phyloP scores from a whole-genome alignment of 2,113 vertebrate genomes.

The Acrocephalus kingi region DNA sequence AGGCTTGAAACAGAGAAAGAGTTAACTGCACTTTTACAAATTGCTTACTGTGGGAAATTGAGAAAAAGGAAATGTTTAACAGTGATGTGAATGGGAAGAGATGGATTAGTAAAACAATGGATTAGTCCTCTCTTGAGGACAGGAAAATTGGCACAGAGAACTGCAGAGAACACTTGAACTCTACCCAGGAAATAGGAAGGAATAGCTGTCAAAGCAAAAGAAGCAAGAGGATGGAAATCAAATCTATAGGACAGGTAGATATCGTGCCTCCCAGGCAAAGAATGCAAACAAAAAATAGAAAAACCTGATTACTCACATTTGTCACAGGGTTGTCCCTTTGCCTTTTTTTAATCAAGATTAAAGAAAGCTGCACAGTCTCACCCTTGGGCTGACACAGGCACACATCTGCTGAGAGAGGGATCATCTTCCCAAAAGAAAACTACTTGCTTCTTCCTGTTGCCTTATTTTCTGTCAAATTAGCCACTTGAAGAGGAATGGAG shows the following conservation, averaged over 20 bases:
- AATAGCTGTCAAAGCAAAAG: not conserved
- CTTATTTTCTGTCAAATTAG: not conserved
- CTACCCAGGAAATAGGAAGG: not conserved
- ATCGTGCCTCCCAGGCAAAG: not conserved
- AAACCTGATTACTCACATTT: not conserved
- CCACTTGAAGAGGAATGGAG: not conserved
- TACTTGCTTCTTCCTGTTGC: not conserved
- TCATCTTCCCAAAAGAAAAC: not conserved
- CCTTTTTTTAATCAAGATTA: not conserved
- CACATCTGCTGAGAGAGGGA: not conserved
- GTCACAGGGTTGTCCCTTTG: not conserved
- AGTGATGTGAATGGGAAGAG: not conserved
- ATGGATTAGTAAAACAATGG: not conserved
- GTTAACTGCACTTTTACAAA: not conserved
- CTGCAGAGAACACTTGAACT: not conserved
- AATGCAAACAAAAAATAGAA: not conserved
- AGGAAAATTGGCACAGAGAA: not conserved
- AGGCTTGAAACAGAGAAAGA: not conserved
- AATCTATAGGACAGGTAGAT: not conserved
- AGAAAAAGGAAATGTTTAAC: slow-evolving; percentile 4
- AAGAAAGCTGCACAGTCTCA: not conserved
- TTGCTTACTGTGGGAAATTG: not conserved
- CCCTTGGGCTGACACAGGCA: not conserved
- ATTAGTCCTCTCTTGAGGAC: not conserved
- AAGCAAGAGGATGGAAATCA: not conserved